Conservation (phyloP, 2,888 invertebrate species). For the Blastobasis lacticolella region DNA sequence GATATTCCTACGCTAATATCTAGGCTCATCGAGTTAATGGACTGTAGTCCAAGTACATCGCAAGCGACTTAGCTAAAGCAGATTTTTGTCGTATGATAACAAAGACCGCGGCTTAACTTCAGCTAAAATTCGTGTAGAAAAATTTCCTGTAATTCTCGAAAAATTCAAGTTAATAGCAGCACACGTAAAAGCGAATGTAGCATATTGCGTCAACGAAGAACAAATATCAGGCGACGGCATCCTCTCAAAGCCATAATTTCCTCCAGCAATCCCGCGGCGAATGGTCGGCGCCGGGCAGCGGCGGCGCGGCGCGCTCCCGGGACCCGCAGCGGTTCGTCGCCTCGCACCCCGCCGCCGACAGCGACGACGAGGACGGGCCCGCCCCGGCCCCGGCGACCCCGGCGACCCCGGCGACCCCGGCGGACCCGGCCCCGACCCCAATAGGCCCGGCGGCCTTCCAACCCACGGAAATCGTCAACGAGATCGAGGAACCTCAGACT, state of each 20-base stretch:
- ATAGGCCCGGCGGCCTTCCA: neutral
- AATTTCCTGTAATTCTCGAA: too few relatives aligned
- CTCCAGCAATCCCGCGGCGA: slow-evolving; percentile 52
- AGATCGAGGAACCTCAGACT: slow-evolving; percentile 1
- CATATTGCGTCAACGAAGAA: too few relatives aligned
- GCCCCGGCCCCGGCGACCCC: slow-evolving; percentile 47
- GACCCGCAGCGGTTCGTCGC: slow-evolving; percentile 72
- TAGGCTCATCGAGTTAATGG: too few relatives aligned
- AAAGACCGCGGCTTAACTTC: too few relatives aligned
- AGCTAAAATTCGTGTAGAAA: too few relatives aligned
- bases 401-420: neutral
- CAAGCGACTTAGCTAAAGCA: too few relatives aligned
- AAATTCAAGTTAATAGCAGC: too few relatives aligned
- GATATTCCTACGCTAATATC: too few relatives aligned
- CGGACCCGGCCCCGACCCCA: neutral
- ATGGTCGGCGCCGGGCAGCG: slow-evolving; percentile 77
- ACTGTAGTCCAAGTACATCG: too few relatives aligned
- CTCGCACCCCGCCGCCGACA: slow-evolving; percentile 80
- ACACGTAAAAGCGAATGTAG: too few relatives aligned
- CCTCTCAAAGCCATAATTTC: neutral
- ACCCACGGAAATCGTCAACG: slow-evolving; percentile 8
- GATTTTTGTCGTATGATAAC: too few relatives aligned
- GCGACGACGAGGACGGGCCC: slow-evolving; percentile 77
- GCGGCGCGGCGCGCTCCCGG: slow-evolving; percentile 50
- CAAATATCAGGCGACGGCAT: too few relatives aligned